These are phyloP conservation scores for Calyptomena viridis DNA, from an alignment of 2,113 vertebrate genomes.

Conservation along the genomic window DNA sequence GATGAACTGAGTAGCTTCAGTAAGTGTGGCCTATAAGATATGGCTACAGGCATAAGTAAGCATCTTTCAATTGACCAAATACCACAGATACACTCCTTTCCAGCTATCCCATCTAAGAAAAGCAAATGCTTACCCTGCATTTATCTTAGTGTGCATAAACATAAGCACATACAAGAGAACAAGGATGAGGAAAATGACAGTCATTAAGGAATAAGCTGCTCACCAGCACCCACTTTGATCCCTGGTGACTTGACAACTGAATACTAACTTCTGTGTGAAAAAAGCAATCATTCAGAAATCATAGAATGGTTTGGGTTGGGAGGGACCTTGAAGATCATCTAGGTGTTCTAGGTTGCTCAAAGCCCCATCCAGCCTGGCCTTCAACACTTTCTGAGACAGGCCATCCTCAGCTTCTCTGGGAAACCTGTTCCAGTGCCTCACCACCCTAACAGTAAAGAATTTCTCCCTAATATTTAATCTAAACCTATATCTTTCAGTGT, in stretches of 20 bases:
- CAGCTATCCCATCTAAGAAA: neutral
- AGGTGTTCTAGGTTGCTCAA: neutral
- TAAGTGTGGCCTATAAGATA: too few species aligned
- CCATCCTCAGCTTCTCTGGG: neutral
- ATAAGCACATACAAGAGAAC: neutral
- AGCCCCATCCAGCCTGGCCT: neutral
- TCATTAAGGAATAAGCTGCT: neutral
- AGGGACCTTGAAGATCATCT: neutral
- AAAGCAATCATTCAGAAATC: constrained; percentile 1
- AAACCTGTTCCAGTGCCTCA: neutral
- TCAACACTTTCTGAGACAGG: neutral
- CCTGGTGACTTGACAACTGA: neutral
- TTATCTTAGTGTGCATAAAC: neutral
- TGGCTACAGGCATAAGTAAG: too few species aligned
- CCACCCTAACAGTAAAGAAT: neutral
- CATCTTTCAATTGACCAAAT: too few species aligned
- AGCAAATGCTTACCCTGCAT: neutral
- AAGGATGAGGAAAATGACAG: neutral
- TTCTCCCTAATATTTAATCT: neutral
- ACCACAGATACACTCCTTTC: neutral
- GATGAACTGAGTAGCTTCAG: neutral
- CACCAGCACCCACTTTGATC: neutral
- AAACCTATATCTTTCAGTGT: neutral
- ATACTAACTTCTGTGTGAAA: neutral
- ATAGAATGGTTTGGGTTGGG: neutral